Conservation (phyloP, 2,797 vertebrate genomes). For the Notolepis coatsorum region DNA sequence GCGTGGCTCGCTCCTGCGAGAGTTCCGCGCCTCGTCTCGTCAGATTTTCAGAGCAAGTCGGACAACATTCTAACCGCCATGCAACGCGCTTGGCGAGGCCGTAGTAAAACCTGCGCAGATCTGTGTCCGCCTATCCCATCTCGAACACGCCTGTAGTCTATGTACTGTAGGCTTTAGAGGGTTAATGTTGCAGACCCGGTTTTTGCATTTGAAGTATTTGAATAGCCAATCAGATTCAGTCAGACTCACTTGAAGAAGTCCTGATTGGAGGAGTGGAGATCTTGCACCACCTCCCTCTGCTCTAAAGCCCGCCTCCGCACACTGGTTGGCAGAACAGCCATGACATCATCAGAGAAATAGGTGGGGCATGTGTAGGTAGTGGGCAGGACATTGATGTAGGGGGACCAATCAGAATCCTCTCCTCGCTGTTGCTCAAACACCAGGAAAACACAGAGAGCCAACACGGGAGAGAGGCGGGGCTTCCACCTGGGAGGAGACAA, state of each 20-base stretch:
- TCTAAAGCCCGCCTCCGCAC: constrained; percentile 77
- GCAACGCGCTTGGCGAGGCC: no score
- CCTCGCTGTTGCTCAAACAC: constrained; percentile 86
- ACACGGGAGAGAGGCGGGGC: constrained; percentile 84
- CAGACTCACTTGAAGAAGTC: constrained; percentile 79
- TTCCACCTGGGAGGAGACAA: constrained; percentile 83
- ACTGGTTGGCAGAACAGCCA: constrained; percentile 79
- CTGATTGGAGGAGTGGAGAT: constrained; percentile 77
- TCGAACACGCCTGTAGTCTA: no score
- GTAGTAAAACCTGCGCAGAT: no score
- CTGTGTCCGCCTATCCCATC: no score
- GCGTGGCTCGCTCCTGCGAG: no score
- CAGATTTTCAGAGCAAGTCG: no score
- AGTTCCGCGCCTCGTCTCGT: no score
- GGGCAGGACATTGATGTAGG: constrained; percentile 89
- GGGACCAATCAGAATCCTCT: constrained; percentile 85
- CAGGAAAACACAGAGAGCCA: constrained; percentile 90
- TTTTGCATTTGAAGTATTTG: no score
- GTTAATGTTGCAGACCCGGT: no score
- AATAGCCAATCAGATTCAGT: not conserved
- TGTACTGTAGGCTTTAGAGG: no score
- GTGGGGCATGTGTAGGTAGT: constrained; percentile 87
- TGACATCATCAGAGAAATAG: constrained; percentile 76
- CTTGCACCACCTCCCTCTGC: constrained; percentile 78
- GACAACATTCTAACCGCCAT: no score